Conservation (phyloP, 2,113 vertebrate species). For the Pionites leucogaster region DNA sequence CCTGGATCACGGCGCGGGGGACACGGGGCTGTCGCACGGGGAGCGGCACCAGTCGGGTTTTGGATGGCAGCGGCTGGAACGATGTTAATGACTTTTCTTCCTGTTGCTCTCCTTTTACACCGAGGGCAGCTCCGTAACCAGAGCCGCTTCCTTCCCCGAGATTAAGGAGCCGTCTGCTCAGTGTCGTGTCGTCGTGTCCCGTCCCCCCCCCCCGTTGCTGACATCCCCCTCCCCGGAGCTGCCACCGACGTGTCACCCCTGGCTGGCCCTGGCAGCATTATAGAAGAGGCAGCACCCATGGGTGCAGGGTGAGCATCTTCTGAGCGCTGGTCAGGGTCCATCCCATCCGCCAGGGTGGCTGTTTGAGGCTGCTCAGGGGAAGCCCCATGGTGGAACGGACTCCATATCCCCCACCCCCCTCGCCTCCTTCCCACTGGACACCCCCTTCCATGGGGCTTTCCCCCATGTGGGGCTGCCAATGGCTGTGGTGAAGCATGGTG, state of each 20-base stretch:
- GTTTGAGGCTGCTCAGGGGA: neutral
- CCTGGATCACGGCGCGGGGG: neutral
- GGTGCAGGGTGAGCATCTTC: neutral
- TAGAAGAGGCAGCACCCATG: neutral
- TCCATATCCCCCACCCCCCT: rapidly evolving
- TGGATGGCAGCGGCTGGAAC: conserved; percentile 47
- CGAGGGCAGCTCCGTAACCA: conserved; percentile 68
- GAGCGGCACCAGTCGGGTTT: conserved; percentile 1
- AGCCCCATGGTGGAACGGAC: rapidly evolving
- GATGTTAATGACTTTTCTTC: conserved; percentile 70
- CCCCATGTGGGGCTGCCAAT: neutral
- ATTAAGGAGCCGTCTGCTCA: conserved; percentile 69
- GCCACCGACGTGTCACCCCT: neutral
- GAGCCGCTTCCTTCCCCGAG: conserved; percentile 77
- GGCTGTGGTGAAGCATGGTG: neutral
- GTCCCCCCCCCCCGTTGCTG: neutral
- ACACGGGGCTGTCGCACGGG: neutral
- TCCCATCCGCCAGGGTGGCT: neutral
- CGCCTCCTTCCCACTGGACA: too few species aligned
- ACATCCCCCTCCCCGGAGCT: neutral
- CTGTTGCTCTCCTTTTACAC: conserved; percentile 68
- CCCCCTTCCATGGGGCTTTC: neutral
- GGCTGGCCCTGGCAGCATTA: neutral
- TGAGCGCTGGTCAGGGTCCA: rapidly evolving
- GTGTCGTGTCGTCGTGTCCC: neutral